Evolutionary conservation across 2,113 vertebrate genomes (phyloP).

Genomic region (Channa argus): DNA sequence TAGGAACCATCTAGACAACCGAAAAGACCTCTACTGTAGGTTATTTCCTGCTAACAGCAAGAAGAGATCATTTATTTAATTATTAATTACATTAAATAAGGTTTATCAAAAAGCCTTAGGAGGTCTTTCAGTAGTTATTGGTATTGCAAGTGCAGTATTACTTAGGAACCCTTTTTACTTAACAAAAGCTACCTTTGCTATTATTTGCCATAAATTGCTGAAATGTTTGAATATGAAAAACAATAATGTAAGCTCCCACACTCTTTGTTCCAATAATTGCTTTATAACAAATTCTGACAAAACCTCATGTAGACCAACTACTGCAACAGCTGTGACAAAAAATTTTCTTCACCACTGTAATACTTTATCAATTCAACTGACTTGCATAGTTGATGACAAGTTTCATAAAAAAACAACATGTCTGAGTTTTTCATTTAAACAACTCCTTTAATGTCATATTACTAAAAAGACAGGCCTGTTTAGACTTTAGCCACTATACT

Average conservation of each 20-base stretch:
- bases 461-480: neutral
- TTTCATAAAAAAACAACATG: neutral
- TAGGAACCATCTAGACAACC: neutral
- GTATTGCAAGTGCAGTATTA: too few relatives aligned
- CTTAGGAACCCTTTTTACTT: too few relatives aligned
- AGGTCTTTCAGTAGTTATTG: too few relatives aligned
- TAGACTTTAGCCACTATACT: too few relatives aligned
- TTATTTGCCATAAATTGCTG: too few relatives aligned
- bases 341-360: neutral
- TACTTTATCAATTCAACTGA: conserved; percentile 3
- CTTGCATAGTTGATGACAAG: neutral
- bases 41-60: neutral
- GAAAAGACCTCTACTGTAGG: neutral
- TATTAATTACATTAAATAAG: neutral
- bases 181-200: too few relatives aligned
- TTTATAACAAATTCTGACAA: conserved; percentile 12
- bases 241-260: neutral
- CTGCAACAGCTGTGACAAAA: conserved; percentile 14
- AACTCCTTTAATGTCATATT: neutral
- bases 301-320: neutral
- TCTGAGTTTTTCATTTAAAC: too few relatives aligned
- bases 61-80: neutral
- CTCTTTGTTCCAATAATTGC: neutral
- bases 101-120: too few relatives aligned
- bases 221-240: too few relatives aligned